Base-by-base conservation (phyloP, 2,888 invertebrate genomes). In the Acleris emargana region DNA sequence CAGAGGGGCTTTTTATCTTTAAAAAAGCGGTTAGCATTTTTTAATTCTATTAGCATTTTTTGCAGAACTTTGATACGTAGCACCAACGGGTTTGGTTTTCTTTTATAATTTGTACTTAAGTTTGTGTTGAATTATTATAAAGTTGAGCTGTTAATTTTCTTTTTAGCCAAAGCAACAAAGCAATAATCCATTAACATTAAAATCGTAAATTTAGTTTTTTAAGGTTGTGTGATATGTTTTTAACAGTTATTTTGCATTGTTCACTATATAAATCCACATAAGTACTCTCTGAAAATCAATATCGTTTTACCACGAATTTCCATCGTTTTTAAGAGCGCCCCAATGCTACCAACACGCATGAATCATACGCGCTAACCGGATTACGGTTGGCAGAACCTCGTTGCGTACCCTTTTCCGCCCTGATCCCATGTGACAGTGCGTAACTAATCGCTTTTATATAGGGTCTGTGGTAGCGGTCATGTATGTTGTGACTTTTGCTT, bases 361-460 rank as follows among this genome's bases (percentile, higher is more conserved):
- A 91, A 91, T 92, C 91, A 92, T 91, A 87, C 77, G 68, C 78
- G 71, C 71, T 91, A 92, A 92, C 80, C 75, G 72, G 84, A 90
- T 92, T 92, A 91, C 75, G 78, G 76, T 79, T 78, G 73, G 72
- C 76, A 77, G 77, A 91, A 90, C 87, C 91, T 84, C 81, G 80
- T 91, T 91, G 90, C 74, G 71, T 71, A 89, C 91, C 91, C 90
- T 91, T 87, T 86, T 89, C 88, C 69, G 71, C 73, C 78, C 80
- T 83, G 83, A 88, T 86, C 75, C 74, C 75, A 67, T 76, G 77
- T 84, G 88, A 87, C 87, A 81, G 72, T 73, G 72, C 53, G 66
- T 62, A 64, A 70, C 75, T 81, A 80, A 81, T 81, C 78, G 80
- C 71, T 77, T 77, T 77, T 79, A 74, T 76, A 73, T 67, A 68